A percentile compares a stretch with the other conserved stretches of the same genome.
Evolutionary conservation across 1,140 invertebrate genomes (phyloP).

Genomic region (Brachionus paranguensis): DNA sequence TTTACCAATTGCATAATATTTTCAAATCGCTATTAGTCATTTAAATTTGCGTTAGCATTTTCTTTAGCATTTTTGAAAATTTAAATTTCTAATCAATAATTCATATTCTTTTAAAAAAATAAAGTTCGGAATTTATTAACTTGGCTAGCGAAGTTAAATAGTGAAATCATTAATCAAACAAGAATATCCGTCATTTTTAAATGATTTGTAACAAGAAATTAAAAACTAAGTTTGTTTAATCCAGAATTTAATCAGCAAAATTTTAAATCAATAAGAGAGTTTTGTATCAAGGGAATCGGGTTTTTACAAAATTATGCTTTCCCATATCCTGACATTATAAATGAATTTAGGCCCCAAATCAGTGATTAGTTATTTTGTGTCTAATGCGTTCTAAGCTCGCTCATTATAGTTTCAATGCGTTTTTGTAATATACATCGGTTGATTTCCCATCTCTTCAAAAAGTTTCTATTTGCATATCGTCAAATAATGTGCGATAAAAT

Average conservation of each 20-base stretch:
- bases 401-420: no score
- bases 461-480: neutral
- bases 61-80: neutral
- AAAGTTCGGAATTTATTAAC: no score
- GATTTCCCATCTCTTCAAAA: neutral
- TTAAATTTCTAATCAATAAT: neutral
- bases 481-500: neutral
- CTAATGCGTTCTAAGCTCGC: no score
- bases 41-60: neutral
- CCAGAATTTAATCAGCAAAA: neutral
- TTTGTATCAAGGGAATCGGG: neutral
- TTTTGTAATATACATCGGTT: neutral
- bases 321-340: neutral
- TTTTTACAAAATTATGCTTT: neutral
- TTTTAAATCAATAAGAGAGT: neutral
- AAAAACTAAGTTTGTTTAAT: neutral
- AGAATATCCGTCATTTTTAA: neutral
- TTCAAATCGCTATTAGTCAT: neutral
- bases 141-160: no score
- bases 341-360: neutral
- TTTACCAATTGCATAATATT: neutral
- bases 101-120: neutral
- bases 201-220: neutral
- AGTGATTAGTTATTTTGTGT: neutral
- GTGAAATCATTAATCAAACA: neutral